phyloP scores from a whole-genome alignment of 1,140 invertebrate species.

The Macrosteles quadrilineatus region DNA sequence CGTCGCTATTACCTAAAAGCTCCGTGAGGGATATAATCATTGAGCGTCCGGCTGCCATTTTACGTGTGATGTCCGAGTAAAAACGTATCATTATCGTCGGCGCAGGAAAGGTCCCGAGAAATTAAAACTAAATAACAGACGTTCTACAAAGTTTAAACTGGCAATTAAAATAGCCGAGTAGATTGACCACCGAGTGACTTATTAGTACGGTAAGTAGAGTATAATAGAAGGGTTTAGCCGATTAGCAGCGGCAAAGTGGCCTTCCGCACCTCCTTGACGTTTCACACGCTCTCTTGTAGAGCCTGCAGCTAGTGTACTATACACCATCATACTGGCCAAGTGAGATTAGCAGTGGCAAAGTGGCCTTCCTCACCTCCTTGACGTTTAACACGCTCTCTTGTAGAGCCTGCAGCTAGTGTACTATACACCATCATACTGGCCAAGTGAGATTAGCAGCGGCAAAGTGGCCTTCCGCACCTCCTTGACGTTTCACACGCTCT shows the following conservation, averaged over 20 bases:
- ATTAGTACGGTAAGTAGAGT: neutral
- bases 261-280: neutral
- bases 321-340: no score
- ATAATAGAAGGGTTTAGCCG: neutral
- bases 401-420: no score
- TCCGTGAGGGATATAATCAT: neutral
- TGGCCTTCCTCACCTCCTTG: no score
- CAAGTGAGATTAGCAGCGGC: no score
- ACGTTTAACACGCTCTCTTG: no score
- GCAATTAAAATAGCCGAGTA: slow-evolving; percentile 14
- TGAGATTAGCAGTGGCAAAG: no score
- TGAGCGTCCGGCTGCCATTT: neutral
- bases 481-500: neutral
- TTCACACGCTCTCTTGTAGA: no score
- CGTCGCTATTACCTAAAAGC: slow-evolving; percentile 11
- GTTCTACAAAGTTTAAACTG: slow-evolving; percentile 11
- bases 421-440: no score
- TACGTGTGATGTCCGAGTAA: neutral
- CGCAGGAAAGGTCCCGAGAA: slow-evolving; percentile 8
- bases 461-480: slow-evolving; percentile 2
- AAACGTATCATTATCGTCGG: slow-evolving; percentile 4
- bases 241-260: neutral
- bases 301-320: no score
- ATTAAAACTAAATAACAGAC: slow-evolving; percentile 15
- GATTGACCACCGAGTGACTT: slow-evolving; percentile 4